phyloP scores from a whole-genome alignment of 30 jellyfish, hydroid and myxozoan genomes.

The Sanderia malayensis region DNA sequence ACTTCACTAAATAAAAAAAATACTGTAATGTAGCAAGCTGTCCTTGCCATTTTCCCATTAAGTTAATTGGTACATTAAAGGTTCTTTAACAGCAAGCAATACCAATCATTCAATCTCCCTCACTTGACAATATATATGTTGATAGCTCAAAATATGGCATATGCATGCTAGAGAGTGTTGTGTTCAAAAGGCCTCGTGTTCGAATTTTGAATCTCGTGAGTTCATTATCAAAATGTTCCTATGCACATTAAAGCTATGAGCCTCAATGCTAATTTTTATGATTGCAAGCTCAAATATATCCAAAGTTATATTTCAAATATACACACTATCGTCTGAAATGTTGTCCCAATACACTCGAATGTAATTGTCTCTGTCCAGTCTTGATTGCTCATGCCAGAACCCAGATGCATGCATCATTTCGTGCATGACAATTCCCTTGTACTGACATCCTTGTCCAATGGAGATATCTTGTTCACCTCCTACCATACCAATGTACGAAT shows the following conservation, averaged over 20 bases:
- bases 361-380: slow-evolving; percentile 60
- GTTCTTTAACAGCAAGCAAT: no score
- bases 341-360: slow-evolving; percentile 39
- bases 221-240: no score
- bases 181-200: no score
- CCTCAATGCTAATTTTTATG: no score
- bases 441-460: slow-evolving; percentile 57
- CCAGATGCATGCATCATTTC: slow-evolving; percentile 69
- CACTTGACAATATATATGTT: not conserved
- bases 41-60: no score
- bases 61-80: no score
- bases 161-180: no score
- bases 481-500: slow-evolving; percentile 58
- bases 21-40: not conserved
- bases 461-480: slow-evolving; percentile 65
- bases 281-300: no score
- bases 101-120: not conserved
- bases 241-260: no score
- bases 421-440: slow-evolving; percentile 61
- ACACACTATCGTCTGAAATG: not conserved
- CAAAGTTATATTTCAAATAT: no score
- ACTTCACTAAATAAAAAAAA: not conserved
- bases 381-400: slow-evolving; percentile 69
- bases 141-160: not conserved
- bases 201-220: no score